Percentiles rank a stretch among this genome's conserved stretches.
These are phyloP conservation scores for Ceyx margarethae DNA, from an alignment of 2,113 vertebrate genomes.

Conservation along the genomic window DNA sequence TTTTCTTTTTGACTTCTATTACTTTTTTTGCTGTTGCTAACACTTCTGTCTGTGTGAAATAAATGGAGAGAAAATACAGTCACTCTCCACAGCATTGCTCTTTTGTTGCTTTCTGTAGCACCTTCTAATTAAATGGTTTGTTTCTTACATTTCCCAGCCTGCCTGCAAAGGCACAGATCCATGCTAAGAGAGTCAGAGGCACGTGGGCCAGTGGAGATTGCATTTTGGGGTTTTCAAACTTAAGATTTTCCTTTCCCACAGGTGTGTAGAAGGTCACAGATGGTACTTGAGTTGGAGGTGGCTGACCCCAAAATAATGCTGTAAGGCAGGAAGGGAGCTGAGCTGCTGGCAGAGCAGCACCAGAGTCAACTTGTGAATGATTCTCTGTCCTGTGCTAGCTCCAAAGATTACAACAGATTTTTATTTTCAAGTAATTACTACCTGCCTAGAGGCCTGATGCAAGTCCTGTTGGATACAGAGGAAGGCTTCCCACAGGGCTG, in stretches of 20 bases:
- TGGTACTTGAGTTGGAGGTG: neutral
- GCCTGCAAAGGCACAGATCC: neutral
- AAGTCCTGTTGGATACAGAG: neutral
- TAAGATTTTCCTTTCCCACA: neutral
- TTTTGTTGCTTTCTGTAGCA: neutral
- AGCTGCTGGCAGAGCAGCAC: neutral
- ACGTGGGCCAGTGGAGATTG: neutral
- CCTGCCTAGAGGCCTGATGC: neutral
- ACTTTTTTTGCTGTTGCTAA: neutral
- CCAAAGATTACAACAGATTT: neutral
- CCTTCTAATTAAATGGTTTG: constrained; percentile 6
- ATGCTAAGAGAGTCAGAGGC: neutral
- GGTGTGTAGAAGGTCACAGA: neutral
- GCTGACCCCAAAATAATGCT: neutral
- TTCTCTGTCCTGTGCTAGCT: neutral
- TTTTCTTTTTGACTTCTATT: neutral
- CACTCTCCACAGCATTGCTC: neutral
- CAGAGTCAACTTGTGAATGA: neutral
- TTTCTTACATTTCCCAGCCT: neutral
- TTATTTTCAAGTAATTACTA: neutral
- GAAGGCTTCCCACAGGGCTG: neutral
- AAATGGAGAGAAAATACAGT: neutral
- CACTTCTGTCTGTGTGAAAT: neutral
- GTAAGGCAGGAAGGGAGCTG: neutral
- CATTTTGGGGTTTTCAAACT: neutral